Evolutionary conservation across 2,797 vertebrate species (phyloP).

Genomic region (Distichodus sexfasciatus): DNA sequence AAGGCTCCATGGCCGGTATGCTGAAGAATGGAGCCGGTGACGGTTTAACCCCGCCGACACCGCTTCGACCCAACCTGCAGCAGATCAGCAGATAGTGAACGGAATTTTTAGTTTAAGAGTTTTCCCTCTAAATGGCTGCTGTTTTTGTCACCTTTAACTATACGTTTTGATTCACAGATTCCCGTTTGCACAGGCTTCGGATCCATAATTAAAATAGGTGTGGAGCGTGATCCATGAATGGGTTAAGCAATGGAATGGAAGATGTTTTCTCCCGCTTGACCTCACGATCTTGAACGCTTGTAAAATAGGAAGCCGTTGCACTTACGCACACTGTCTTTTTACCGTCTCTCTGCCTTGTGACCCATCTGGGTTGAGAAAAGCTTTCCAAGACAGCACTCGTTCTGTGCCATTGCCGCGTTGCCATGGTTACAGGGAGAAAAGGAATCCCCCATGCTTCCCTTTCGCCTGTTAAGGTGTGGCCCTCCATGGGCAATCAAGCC

Average conservation of each 20-base stretch:
- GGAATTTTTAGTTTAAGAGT: too few relatives aligned
- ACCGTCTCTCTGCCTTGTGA: slow-evolving; percentile 13
- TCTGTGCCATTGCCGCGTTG: slow-evolving; percentile 18
- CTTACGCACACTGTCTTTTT: neutral
- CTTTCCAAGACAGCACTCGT: neutral
- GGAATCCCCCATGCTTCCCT: slow-evolving; percentile 29
- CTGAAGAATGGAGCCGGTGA: slow-evolving; percentile 5
- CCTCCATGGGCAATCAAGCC: neutral
- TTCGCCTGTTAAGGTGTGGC: neutral
- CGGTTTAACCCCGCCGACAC: neutral
- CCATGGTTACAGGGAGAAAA: slow-evolving; percentile 33
- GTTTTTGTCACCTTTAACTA: too few relatives aligned
- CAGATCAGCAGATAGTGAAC: too few relatives aligned
- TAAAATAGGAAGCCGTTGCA: neutral
- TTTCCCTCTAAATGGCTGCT: too few relatives aligned
- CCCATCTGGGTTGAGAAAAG: slow-evolving; percentile 10
- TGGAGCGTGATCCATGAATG: too few relatives aligned
- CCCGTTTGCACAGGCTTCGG: too few relatives aligned
- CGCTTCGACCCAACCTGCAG: neutral
- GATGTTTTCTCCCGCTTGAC: neutral
- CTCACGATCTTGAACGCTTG: neutral
- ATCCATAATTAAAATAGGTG: too few relatives aligned
- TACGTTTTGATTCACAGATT: too few relatives aligned
- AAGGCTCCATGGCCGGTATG: slow-evolving; percentile 1
- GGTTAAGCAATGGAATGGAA: too few relatives aligned